Base-by-base conservation (phyloP, 2,113 vertebrate species). In the Malurus cyaneus region DNA sequence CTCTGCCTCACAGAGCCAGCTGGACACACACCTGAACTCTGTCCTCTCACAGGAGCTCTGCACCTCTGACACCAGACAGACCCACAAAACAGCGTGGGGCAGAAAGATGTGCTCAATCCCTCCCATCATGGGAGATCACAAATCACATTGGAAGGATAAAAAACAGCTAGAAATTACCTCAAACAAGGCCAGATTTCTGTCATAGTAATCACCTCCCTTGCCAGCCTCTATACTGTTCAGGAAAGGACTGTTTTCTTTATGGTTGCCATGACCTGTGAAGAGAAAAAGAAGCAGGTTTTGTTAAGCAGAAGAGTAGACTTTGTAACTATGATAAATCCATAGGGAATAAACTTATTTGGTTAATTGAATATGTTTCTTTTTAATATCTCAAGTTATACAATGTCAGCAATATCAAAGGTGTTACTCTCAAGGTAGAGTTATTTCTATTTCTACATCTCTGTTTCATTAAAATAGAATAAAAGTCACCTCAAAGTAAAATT, bases 181-280 rank as follows among this genome's bases (percentile, higher is more conserved):
- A 98, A 99, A 99, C 83, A 99, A 97, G 71, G 99, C 99, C 98
- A 99, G 88, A 95, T 99, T 99, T 92, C 97, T 98, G 98, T 99
- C 99, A 92, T 99, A 99, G 98, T 98, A 99, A 96, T 99, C 99
- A 84, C 94, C 99, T 92, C 98, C 99, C 95, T 98, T 99, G 91
- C 95, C 86, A 32, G 98, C 91, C 54, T 99, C 99, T 44, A 97
- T 80, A 69, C 93, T 98, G 91, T 93, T 98, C 85, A 99, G 98
- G 92, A 99, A 99, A 80, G 99, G 99, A 60, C 99, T 99, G 96
- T 98, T 99, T 94, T 99, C 99, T 97, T 98, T 99, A 96, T 99
- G 98, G 93, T 98, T 99, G 73, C 98, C 98, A 94, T 98, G 99
- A 96, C 99, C 99, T 99, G 70, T 46, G 79, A 83, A 84, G 70